phyloP scores from a whole-genome alignment of 92 coral and sea anemone genomes.

The Ricordea florida region DNA sequence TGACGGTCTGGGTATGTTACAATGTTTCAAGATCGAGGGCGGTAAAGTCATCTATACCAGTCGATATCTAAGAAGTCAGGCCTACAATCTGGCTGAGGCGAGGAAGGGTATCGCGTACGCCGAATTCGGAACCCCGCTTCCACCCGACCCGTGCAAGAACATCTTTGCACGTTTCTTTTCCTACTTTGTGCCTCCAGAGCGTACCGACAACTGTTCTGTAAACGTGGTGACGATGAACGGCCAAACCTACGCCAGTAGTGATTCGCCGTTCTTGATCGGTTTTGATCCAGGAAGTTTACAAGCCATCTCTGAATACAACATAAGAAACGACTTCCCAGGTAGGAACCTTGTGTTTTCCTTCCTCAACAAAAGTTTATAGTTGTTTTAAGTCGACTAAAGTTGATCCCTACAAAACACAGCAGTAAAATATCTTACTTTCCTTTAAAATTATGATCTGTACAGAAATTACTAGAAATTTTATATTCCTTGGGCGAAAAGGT shows the following conservation, averaged over 20 bases:
- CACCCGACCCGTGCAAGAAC: conserved; percentile 95
- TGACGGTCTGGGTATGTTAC: conserved; percentile 93
- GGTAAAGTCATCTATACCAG: conserved; percentile 91
- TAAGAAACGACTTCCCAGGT: conserved; percentile 85
- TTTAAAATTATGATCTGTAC: too few relatives aligned
- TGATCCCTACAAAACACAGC: too few relatives aligned
- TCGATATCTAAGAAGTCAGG: conserved; percentile 86
- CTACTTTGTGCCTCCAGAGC: conserved; percentile 84
- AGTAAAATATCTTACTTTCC: too few relatives aligned
- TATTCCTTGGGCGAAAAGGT: too few relatives aligned
- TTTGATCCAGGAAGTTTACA: conserved; percentile 79
- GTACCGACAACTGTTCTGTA: conserved; percentile 92
- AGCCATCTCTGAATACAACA: conserved; percentile 70
- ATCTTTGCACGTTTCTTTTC: conserved; percentile 97
- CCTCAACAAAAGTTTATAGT: too few relatives aligned
- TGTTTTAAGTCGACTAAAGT: too few relatives aligned
- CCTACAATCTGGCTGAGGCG: conserved; percentile 75
- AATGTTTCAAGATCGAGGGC: conserved; percentile 80
- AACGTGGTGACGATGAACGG: conserved; percentile 78
- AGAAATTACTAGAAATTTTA: too few relatives aligned
- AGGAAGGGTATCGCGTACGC: conserved; percentile 83
- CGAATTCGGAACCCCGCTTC: conserved; percentile 94
- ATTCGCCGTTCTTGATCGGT: conserved; percentile 86
- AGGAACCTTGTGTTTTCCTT: too few relatives aligned
- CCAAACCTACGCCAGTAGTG: conserved; percentile 85